These are phyloP conservation scores for Isaurus tuberculatus DNA, from an alignment of 92 coral and sea anemone genomes.

Conservation along the genomic window DNA sequence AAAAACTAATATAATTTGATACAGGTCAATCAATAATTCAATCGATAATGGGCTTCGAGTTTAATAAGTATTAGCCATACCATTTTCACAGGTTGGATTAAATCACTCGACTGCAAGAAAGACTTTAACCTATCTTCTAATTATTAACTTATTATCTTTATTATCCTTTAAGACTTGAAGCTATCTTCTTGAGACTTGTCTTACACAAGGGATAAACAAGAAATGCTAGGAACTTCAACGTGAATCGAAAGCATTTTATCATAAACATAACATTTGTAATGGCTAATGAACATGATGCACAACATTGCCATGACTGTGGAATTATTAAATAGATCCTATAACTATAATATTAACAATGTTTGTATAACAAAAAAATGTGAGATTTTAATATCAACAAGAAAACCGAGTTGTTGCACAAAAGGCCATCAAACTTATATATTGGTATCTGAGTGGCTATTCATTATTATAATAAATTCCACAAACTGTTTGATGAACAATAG, in stretches of 20 bases:
- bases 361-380: background rate
- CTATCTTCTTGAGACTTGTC: slow-evolving; percentile 10
- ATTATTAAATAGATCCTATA: slow-evolving; percentile 24
- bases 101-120: background rate
- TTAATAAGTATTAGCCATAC: background rate
- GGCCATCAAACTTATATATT: background rate
- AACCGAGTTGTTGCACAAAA: background rate
- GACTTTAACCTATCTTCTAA: background rate
- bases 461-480: background rate
- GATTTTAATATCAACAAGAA: background rate
- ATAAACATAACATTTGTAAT: slow-evolving; percentile 21
- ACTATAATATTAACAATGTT: slow-evolving; percentile 27
- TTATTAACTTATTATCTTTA: background rate
- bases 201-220: slow-evolving; percentile 5
- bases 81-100: background rate
- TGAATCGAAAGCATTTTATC: slow-evolving; percentile 9
- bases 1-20: background rate
- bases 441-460: slow-evolving; percentile 9
- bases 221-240: slow-evolving; percentile 23
- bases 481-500: slow-evolving; percentile 2
- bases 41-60: slow-evolving; percentile 2
- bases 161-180: background rate
- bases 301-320: slow-evolving; percentile 19
- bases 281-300: slow-evolving; percentile 22
- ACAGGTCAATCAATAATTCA: background rate